These are phyloP conservation scores for Diorhabda carinulata DNA, from an alignment of 1,140 invertebrate genomes.

Conservation along the genomic window DNA sequence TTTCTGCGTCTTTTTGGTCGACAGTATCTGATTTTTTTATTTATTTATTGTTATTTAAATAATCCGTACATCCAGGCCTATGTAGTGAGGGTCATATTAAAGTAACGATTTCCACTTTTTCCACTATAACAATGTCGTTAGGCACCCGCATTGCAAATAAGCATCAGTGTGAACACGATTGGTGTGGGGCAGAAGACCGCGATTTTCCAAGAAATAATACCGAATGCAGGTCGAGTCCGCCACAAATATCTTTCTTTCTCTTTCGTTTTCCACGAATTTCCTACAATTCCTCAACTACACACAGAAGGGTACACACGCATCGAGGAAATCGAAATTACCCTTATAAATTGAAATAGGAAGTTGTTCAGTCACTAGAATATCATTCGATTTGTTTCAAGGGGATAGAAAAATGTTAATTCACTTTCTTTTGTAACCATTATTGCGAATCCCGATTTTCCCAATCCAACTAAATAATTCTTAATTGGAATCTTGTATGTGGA, in stretches of 20 bases:
- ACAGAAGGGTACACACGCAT: constrained; percentile 9
- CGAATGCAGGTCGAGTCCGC: constrained; percentile 19
- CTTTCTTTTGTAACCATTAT: too few relatives aligned
- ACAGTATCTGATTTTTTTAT: too few relatives aligned
- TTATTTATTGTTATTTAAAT: too few relatives aligned
- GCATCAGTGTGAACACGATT: constrained; percentile 20
- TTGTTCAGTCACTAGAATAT: constrained; percentile 5
- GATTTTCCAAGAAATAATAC: constrained; percentile 18
- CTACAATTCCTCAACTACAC: background rate
- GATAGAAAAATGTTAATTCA: too few relatives aligned
- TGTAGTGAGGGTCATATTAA: constrained; percentile 13
- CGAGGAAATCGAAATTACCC: constrained; percentile 14
- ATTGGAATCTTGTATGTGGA: too few relatives aligned
- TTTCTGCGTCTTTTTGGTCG: too few relatives aligned
- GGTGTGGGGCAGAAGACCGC: constrained; percentile 17
- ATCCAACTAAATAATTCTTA: too few relatives aligned
- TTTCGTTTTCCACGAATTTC: constrained; percentile 11
- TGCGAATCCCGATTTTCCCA: too few relatives aligned
- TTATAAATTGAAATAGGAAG: constrained; percentile 15
- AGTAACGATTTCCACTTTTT: constrained; percentile 21
- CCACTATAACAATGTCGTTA: constrained; percentile 22
- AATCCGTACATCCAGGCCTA: background rate
- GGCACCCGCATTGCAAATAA: constrained; percentile 20
- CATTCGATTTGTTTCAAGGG: background rate
- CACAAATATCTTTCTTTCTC: constrained; percentile 16